A percentile compares a stretch with the other conserved stretches of the same genome.
Evolutionary conservation across 2,113 vertebrate species (phyloP).

Genomic region (Ariopsis seemanni): DNA sequence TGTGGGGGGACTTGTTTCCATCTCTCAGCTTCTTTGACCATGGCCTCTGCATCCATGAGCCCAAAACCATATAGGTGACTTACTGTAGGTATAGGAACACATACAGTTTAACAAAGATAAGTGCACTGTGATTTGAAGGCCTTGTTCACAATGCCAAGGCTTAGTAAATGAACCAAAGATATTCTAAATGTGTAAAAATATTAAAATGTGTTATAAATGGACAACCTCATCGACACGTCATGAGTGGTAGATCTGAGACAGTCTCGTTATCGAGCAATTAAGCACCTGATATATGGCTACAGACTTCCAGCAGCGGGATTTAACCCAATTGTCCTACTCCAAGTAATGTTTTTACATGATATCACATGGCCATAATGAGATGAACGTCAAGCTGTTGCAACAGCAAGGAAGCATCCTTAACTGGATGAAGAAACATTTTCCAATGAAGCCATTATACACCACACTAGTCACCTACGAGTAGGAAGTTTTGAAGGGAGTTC

Average conservation of each 20-base stretch:
- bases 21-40: slow-evolving; percentile 95
- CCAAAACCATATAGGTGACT: slow-evolving; percentile 93
- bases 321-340: not conserved
- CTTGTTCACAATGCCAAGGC: not conserved
- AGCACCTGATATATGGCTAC: not conserved
- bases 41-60: slow-evolving; percentile 98
- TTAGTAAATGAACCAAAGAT: not conserved
- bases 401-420: not conserved
- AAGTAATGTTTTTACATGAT: not conserved
- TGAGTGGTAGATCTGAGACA: not conserved
- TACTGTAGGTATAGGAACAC: slow-evolving; percentile 59
- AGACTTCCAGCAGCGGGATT: not conserved
- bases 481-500: not conserved
- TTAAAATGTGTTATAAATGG: not conserved
- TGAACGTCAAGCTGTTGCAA: not conserved
- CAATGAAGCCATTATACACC: not conserved
- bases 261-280: not conserved
- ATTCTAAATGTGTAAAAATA: not conserved
- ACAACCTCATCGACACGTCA: not conserved
- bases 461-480: not conserved
- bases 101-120: slow-evolving; percentile 33
- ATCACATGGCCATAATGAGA: not conserved
- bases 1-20: slow-evolving; percentile 94
- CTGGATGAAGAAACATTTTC: not conserved
- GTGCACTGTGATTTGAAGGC: not conserved